Conservation (phyloP, 2,888 invertebrate species). For the Lottia gigantea region DNA sequence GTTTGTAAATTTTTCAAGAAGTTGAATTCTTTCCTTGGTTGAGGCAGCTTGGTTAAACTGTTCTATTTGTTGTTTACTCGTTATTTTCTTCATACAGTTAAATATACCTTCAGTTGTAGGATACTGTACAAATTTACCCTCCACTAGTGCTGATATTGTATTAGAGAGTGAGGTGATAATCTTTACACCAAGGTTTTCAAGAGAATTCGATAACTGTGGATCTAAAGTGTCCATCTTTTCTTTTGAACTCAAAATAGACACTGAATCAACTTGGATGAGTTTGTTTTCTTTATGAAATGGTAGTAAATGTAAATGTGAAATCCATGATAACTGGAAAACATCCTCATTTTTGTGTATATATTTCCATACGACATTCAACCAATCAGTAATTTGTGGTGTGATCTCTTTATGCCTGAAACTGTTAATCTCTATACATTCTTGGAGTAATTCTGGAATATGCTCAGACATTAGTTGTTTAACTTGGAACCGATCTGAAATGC, state of each 20-base stretch:
- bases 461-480: background rate
- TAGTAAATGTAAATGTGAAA: background rate
- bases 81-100: conserved; percentile 8
- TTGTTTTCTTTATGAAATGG: background rate
- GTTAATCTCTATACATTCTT: background rate
- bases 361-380: background rate
- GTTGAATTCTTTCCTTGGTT: conserved; percentile 10
- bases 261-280: no score
- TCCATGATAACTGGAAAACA: background rate
- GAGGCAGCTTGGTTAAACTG: conserved; percentile 18
- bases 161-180: background rate
- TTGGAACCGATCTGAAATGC: background rate
- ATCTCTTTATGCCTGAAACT: background rate
- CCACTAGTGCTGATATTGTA: background rate
- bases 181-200: background rate
- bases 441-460: background rate
- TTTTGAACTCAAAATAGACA: background rate
- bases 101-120: conserved; percentile 23
- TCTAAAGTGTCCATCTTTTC: background rate
- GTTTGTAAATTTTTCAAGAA: conserved; percentile 8
- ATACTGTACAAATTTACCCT: conserved; percentile 21
- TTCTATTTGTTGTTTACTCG: background rate
- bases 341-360: background rate
- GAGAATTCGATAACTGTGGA: background rate
- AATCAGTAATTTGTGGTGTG: no score